These are phyloP conservation scores for Portunus trituberculatus DNA, from an alignment of 1,140 invertebrate species.

Conservation along the genomic window DNA sequence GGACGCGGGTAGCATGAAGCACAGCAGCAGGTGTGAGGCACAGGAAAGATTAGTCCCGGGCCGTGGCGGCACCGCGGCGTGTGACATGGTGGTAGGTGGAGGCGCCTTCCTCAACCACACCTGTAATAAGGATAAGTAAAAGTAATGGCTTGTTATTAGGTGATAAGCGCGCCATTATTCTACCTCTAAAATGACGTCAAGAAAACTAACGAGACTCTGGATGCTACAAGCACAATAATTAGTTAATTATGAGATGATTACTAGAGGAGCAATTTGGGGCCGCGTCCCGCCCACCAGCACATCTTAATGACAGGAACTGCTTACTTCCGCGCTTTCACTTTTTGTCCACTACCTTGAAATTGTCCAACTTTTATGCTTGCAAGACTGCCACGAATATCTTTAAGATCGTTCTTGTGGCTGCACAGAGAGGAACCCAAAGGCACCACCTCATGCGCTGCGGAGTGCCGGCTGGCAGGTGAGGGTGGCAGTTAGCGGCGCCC, in stretches of 20 bases:
- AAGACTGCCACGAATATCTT: neutral
- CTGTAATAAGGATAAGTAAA: conserved; percentile 34
- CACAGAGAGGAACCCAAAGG: neutral
- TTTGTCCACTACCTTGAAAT: neutral
- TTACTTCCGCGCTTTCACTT: conserved; percentile 45
- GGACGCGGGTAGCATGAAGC: neutral
- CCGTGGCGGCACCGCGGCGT: no score
- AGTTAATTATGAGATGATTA: conserved; percentile 48
- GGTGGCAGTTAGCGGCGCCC: neutral
- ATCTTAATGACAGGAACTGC: conserved; percentile 49
- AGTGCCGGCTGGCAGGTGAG: neutral
- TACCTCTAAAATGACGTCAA: neutral
- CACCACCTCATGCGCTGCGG: neutral
- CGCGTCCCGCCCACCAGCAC: neutral
- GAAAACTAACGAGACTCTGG: conserved; percentile 34
- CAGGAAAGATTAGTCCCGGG: neutral
- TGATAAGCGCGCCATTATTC: conserved; percentile 46
- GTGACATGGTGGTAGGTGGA: neutral
- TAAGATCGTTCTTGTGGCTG: neutral
- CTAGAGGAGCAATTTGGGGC: conserved; percentile 35
- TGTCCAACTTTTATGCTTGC: neutral
- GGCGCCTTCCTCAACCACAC: conserved; percentile 18
- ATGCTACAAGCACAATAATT: conserved; percentile 53
- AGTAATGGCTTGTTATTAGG: conserved; percentile 55
- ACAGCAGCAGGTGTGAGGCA: neutral